Base-by-base conservation (phyloP, 1,140 invertebrate genomes). In the Hormaphis cornu region DNA sequence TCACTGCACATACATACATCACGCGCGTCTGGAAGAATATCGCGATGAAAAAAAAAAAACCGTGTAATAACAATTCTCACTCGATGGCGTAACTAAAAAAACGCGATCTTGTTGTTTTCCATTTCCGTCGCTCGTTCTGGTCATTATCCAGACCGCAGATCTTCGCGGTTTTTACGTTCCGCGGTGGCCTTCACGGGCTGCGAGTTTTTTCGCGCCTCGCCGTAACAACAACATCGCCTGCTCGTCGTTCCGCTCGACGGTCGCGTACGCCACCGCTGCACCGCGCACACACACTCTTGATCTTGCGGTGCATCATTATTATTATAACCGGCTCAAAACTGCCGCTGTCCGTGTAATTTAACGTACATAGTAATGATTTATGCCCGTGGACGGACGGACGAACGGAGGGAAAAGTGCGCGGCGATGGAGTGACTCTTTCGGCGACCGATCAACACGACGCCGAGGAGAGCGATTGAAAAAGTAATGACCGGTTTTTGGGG, bases 131-230 rank as follows among this genome's bases (percentile, higher is more conserved):
- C 44, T 46, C 58, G 58, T 61, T 61, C 58, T 44, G 58, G 58
- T 46, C 30, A 18, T 44, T 61, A 61, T 61, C 58, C 44, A 61
- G 58, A 61, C 58, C 58, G 37, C 58, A 61, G 35, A 61, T 63
- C 59, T 46, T 63, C 59, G 59, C 28, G 59, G 61, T 66, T 46
- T 46, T 46, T 18, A 9, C n/a, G 30, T 48, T 48, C 44, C 24
- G 48, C n/a, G n/a, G n/a, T 22, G 61, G 44, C 61, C 61, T 66
- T 66, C 61, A 66, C 14, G 28, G 61, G 28, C 28, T 66, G 18
- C 18, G n/a, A 30, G 3, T 24, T 33, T 33, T 30, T 48, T 33
- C 20, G 1, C 28, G 22, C 12, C 18, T 12, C 20, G 9, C 6
- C 4, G 16, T 37, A 14, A 8, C 18, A n/a, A 46, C 18, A 12